Conservation (phyloP, 2,888 invertebrate species). For the Diarsia dahlii region DNA sequence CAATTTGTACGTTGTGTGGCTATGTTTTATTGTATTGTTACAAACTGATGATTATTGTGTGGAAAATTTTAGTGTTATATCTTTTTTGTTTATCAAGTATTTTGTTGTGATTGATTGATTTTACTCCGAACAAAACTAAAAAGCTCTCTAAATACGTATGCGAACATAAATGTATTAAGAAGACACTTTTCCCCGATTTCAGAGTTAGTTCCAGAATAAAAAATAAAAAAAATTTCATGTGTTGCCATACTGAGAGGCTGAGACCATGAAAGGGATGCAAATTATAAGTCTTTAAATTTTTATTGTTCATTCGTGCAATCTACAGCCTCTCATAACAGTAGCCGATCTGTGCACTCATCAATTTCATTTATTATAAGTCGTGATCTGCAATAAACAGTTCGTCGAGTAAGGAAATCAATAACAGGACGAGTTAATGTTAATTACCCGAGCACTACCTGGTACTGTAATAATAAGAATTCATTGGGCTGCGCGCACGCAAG, state of each 20-base stretch:
- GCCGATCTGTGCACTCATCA: slow-evolving; percentile 26
- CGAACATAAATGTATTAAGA: neutral
- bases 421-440: slow-evolving; percentile 66
- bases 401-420: slow-evolving; percentile 60
- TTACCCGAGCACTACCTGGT: slow-evolving; percentile 74
- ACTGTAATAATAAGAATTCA: slow-evolving; percentile 66
- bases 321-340: slow-evolving; percentile 40
- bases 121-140: too few species aligned
- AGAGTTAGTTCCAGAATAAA: neutral
- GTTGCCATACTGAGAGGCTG: too few species aligned
- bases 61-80: slow-evolving; percentile 15
- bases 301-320: neutral
- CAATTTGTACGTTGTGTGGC: slow-evolving; percentile 58
- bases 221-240: too few species aligned
- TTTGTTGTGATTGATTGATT: neutral
- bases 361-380: slow-evolving; percentile 45
- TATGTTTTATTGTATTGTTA: slow-evolving; percentile 46
- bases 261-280: neutral
- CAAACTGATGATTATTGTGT: slow-evolving; percentile 28
- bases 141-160: too few species aligned
- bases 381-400: slow-evolving; percentile 56
- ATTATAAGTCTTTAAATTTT: slow-evolving; percentile 1
- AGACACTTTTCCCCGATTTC: neutral
- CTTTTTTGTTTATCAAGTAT: neutral
- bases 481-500: slow-evolving; percentile 68